These are phyloP conservation scores for Drosophila nr. fundita DNA, from an alignment of 2,888 invertebrate species.

Conservation along the genomic window DNA sequence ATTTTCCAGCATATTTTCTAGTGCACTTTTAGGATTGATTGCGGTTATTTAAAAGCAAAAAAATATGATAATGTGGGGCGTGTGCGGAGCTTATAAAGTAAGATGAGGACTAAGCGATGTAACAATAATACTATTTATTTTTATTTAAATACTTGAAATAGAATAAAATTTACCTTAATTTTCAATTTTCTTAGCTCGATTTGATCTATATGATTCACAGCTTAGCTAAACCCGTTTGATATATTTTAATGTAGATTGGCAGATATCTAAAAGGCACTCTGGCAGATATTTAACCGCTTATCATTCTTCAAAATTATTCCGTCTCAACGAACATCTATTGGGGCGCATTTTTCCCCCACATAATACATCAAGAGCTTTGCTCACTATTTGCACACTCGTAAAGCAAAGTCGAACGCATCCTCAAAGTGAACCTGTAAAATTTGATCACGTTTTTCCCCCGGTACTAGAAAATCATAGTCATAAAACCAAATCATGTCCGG, in stretches of 20 bases:
- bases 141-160: background rate
- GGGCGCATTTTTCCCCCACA: conserved; percentile 4
- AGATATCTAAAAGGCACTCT: conserved; percentile 16
- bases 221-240: conserved; percentile 1
- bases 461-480: conserved; percentile 46
- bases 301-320: conserved; percentile 14
- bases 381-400: conserved; percentile 39
- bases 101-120: background rate
- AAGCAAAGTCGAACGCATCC: conserved; percentile 19
- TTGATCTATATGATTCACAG: background rate
- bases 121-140: background rate
- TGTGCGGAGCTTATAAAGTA: background rate
- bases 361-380: conserved; percentile 53
- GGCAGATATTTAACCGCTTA: conserved; percentile 26
- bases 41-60: conserved; percentile 4
- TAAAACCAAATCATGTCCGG: conserved; percentile 69
- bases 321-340: conserved; percentile 20
- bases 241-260: conserved; percentile 14
- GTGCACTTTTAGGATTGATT: conserved; percentile 35
- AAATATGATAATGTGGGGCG: background rate
- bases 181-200: background rate
- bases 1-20: conserved; percentile 6
- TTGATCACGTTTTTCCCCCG: conserved; percentile 59
- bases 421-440: conserved; percentile 49
- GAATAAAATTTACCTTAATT: background rate